Conservation (phyloP, 2,113 vertebrate genomes). For the Anhinga rufa region DNA sequence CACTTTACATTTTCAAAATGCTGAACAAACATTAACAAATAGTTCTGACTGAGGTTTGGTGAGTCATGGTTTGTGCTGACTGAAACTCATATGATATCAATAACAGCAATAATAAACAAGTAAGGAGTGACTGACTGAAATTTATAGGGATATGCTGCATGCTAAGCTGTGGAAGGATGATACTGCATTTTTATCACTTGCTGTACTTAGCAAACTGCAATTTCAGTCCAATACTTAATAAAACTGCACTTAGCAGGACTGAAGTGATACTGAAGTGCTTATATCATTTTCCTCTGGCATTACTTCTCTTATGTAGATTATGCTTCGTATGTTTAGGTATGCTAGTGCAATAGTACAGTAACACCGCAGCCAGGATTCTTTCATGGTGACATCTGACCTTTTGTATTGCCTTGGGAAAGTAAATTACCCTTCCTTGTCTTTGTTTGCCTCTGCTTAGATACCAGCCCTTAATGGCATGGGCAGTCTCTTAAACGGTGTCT, state of each 20-base stretch:
- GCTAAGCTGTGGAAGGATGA: background rate
- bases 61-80: constrained; percentile 43
- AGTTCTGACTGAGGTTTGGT: constrained; percentile 50
- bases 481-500: fast-evolving
- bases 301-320: background rate
- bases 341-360: background rate
- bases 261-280: background rate
- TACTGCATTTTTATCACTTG: background rate
- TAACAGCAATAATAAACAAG: background rate
- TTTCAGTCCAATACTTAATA: background rate
- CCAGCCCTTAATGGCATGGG: background rate
- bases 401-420: background rate
- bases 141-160: background rate
- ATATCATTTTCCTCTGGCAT: background rate
- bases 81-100: background rate
- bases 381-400: background rate
- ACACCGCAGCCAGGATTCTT: background rate
- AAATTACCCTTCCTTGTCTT: too few species aligned
- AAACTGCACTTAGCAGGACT: background rate
- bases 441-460: background rate
- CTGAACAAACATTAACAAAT: constrained; percentile 8
- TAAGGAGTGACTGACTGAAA: background rate
- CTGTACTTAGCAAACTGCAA: background rate
- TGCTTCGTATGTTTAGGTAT: background rate
- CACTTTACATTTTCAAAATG: background rate